Evolutionary conservation across 2,797 vertebrate genomes (phyloP), one percentile per base, ranked within the genome.

Genomic region (Sebastes dallii): DNA sequence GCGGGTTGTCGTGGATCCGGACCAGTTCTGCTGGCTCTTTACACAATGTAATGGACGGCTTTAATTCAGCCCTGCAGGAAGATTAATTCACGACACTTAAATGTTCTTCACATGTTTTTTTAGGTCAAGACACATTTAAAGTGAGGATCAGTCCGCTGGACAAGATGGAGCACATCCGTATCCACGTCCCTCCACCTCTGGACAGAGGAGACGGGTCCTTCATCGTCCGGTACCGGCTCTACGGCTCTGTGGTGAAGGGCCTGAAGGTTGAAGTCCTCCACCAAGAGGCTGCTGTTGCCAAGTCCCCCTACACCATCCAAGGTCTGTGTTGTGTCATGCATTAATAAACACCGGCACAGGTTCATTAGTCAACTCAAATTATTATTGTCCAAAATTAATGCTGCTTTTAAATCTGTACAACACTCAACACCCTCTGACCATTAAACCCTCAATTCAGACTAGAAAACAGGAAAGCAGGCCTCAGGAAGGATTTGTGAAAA

Each of bases 171-270:
- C 85, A 91, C 70, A 68, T 96, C 71, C 96, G 97, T 7, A 95
- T 98, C 88, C 96, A 99, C 6, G 90, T 95, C 0, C 95, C 97
- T 9, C 89, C 90, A 0, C 96, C 97, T 34, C 88, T 98, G 94
- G 98, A 99, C 86, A 92, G 98, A 69, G 96, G 95, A 0, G 97
- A 99, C 66, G 98, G 97, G 4, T 97, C 98, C 16, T 98, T 98
- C 93, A 94, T 99, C 65, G 94, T 97, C 83, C 89, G 97, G 70
- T 98, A 97, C 72, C 95, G 97, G 8, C 95, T 99, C 86, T 97
- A 99, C 39, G 95, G 95, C 20, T 96, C 95, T 7, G 92, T 91
- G 16, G 78, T 14, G 2, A 81, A 80, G 64, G 97, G 97, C n/a
- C 93, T 99, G 77, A 95, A 93, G 86, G 92, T 98, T 29, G 95